Evolutionary conservation across 1,140 invertebrate genomes (phyloP).

Genomic region (Belonocnema kinseyi): DNA sequence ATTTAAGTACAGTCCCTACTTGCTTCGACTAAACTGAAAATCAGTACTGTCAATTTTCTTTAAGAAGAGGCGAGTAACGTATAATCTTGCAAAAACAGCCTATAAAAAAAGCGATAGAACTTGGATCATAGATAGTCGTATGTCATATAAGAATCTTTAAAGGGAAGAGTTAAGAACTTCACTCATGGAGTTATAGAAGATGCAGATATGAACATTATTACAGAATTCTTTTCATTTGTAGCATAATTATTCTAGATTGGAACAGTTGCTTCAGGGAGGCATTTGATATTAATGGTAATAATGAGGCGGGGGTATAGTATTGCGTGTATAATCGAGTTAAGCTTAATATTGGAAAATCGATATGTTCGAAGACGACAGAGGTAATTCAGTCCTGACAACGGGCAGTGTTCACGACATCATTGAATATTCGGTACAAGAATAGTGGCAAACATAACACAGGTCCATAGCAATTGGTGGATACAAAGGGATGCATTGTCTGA

Average conservation of each 20-base stretch:
- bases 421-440: conserved; percentile 29
- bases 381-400: conserved; percentile 18
- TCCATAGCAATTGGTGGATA: conserved; percentile 5
- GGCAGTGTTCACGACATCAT: conserved; percentile 14
- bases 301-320: background rate
- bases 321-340: conserved; percentile 7
- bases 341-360: conserved; percentile 16
- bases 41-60: background rate
- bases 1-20: too few species aligned
- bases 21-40: background rate
- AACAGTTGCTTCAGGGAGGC: too few species aligned
- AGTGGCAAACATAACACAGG: conserved; percentile 24
- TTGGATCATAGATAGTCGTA: background rate
- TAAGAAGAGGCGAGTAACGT: background rate
- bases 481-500: background rate
- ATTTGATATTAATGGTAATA: background rate
- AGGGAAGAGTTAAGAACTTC: conserved; percentile 4
- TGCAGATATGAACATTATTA: background rate
- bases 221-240: background rate
- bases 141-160: conserved; percentile 21
- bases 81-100: background rate
- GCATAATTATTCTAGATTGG: background rate
- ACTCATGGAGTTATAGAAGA: background rate
- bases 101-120: background rate
- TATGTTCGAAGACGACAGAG: conserved; percentile 6